Evolutionary conservation across 1,140 invertebrate species (phyloP).

Genomic region (Drosophila tropicalis): DNA sequence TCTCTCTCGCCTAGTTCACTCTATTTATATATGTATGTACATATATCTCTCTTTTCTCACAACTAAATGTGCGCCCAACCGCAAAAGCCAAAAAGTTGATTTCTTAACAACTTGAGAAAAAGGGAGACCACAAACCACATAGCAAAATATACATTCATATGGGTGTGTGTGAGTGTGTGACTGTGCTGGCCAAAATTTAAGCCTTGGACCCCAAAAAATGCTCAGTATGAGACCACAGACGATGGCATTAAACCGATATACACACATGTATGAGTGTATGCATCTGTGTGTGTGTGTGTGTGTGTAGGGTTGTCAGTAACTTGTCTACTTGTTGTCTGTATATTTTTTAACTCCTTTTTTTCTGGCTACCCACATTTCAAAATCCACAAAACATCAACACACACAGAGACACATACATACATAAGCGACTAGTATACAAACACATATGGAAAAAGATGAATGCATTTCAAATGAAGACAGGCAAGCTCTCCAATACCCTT

Average conservation of each 20-base stretch:
- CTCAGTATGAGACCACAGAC: slow-evolving; percentile 59
- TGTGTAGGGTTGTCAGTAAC: slow-evolving; percentile 60
- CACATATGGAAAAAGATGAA: slow-evolving; percentile 62
- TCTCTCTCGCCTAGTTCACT: neutral
- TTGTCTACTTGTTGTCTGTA: slow-evolving; percentile 75
- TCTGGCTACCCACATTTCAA: slow-evolving; percentile 37
- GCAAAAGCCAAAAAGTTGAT: slow-evolving; percentile 77
- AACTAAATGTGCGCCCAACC: slow-evolving; percentile 54
- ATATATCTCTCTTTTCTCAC: slow-evolving; percentile 21
- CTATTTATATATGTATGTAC: slow-evolving; percentile 16
- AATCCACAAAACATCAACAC: slow-evolving; percentile 25
- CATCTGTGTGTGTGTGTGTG: slow-evolving; percentile 12
- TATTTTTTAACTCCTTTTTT: slow-evolving; percentile 43
- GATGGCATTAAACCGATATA: slow-evolving; percentile 68
- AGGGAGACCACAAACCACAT: slow-evolving; percentile 49
- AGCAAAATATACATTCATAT: slow-evolving; percentile 44
- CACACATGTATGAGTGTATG: slow-evolving; percentile 4
- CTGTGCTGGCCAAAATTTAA: slow-evolving; percentile 38
- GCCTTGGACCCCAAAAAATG: slow-evolving; percentile 50
- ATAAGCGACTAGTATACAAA: slow-evolving; percentile 3
- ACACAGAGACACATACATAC: slow-evolving; percentile 12
- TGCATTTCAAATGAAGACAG: slow-evolving; percentile 66
- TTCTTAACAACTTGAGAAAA: slow-evolving; percentile 66
- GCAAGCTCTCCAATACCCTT: slow-evolving; percentile 30
- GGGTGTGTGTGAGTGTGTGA: slow-evolving; percentile 14